Base-by-base conservation (phyloP, 2,113 vertebrate species). In the Rana temporaria region DNA sequence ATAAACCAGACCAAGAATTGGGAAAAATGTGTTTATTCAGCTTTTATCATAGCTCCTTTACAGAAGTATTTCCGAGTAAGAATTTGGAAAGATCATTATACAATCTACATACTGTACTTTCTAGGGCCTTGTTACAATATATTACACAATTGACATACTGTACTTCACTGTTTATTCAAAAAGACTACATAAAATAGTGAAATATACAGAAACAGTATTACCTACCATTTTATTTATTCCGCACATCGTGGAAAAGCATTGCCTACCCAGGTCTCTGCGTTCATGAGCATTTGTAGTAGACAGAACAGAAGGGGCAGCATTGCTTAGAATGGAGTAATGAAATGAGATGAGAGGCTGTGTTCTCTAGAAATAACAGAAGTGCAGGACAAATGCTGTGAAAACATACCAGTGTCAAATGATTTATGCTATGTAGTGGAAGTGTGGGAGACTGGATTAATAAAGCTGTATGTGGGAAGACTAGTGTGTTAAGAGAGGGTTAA, bases 361-460 rank as follows among this genome's bases (percentile, higher is more conserved):
- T 60, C 26, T 75, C 56, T 75, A 60, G 71, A 74, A 74, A 59
- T 1, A 38, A 38, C 34, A 74, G 56, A 38, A 42, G 68, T 59
- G 72, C 18, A 32, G 4, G 32, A 38, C 34, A 42, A 69, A 9
- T 34, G 32, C 5, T 69, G 30, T 69, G 34, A 60, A 60, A 26
- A 22, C 48, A 75, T 11, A 75, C 72, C 26, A 19, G 24, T 38
- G 55, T 22, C 3, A 19, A 9, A 48, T 30, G 68, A 68, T 6
- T 26, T 9, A 3, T 22, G 20, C 14, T 55, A 6, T 55, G 16
- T 67, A 32, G 17, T 67, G 30, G 11, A 66, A 34, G 66, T 69
- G n/a, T 34, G 8, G 34, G 34, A 20, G 19, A 69, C 18, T 18
- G n/a, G 38, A 69, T 4, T 42, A 12, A 48, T 12, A 42, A 38